Evolutionary conservation across 2,888 invertebrate species (phyloP).

Genomic region (Agonopterix heracliana): DNA sequence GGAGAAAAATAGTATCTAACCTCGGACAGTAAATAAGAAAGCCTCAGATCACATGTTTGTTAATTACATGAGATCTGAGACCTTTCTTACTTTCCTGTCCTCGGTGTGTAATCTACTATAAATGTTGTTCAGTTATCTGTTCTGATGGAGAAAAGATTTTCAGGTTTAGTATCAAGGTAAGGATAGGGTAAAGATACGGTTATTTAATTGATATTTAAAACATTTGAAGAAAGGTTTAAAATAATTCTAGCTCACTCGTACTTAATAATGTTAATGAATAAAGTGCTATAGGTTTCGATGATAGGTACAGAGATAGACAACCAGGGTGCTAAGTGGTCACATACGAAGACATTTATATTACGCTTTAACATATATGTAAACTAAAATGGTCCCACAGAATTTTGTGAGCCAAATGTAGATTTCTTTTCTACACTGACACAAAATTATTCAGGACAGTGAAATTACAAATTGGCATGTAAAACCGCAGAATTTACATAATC

Average conservation of each 20-base stretch:
- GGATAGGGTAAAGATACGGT: slow-evolving; percentile 18
- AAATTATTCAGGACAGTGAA: neutral
- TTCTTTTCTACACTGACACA: slow-evolving; percentile 7
- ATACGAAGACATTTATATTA: neutral
- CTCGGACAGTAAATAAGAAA: too few species aligned
- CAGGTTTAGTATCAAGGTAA: too few species aligned
- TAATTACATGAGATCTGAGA: too few species aligned
- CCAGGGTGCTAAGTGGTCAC: neutral
- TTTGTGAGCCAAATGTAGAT: slow-evolving; percentile 38
- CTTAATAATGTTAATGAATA: too few species aligned
- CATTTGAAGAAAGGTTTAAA: too few species aligned
- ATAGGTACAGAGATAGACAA: neutral
- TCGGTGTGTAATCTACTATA: too few species aligned
- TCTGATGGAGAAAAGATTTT: too few species aligned
- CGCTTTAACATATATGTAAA: slow-evolving; percentile 17
- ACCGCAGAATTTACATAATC: neutral
- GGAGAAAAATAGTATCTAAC: too few species aligned
- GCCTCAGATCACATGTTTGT: too few species aligned
- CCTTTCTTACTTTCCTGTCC: too few species aligned
- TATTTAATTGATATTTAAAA: neutral
- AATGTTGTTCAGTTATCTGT: too few species aligned
- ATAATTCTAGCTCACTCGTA: too few species aligned
- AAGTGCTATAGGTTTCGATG: neutral
- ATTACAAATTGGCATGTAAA: neutral
- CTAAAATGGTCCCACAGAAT: slow-evolving; percentile 51